A percentile compares a stretch with the other conserved stretches of the same genome.
phyloP scores from a whole-genome alignment of 2,888 invertebrate genomes.

The Hypolimnas misippus region DNA sequence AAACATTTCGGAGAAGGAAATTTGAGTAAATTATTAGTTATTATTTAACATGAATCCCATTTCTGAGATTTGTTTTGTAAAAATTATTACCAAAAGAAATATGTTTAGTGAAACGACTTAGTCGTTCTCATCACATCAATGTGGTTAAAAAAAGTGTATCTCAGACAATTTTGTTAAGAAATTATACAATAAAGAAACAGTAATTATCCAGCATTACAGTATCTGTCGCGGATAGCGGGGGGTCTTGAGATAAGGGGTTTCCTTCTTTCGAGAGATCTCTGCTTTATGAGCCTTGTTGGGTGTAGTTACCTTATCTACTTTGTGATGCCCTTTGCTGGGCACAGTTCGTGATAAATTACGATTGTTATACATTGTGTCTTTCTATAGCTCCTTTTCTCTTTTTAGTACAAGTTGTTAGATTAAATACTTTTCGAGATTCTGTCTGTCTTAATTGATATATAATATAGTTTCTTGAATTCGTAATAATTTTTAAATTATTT shows the following conservation, averaged over 20 bases:
- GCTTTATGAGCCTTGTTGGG: conserved; percentile 40
- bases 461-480: too few relatives aligned
- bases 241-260: conserved; percentile 38
- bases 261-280: conserved; percentile 32
- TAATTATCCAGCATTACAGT: conserved; percentile 45
- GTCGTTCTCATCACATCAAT: neutral
- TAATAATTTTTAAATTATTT: too few relatives aligned
- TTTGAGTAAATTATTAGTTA: too few relatives aligned
- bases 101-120: too few relatives aligned
- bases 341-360: conserved; percentile 34
- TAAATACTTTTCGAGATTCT: too few relatives aligned
- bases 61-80: too few relatives aligned
- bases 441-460: too few relatives aligned
- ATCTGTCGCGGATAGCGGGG: conserved; percentile 44
- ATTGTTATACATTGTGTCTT: conserved; percentile 18
- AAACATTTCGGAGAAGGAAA: too few relatives aligned
- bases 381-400: conserved; percentile 2
- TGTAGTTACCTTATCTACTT: conserved; percentile 38
- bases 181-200: conserved; percentile 34
- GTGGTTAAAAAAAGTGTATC: neutral
- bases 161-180: neutral
- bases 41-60: too few relatives aligned
- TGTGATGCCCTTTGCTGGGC: conserved; percentile 23
- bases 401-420: neutral
- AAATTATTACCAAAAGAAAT: too few relatives aligned